Evolutionary conservation across 1,140 invertebrate species (phyloP).

Genomic region (Drosophila seguyi): DNA sequence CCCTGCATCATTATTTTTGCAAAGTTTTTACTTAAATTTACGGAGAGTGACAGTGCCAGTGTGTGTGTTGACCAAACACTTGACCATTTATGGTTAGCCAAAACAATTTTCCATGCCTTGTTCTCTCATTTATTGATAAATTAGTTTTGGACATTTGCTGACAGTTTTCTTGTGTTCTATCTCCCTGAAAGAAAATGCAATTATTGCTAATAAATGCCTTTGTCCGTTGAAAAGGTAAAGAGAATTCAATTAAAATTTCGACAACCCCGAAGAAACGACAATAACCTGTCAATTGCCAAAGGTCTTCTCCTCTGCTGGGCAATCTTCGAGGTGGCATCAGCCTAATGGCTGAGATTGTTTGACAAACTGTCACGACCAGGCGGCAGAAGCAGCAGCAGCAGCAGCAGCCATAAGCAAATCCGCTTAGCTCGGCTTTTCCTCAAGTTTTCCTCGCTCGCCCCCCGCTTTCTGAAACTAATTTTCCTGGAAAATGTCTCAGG

Average conservation of each 20-base stretch:
- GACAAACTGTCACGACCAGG: conserved; percentile 73
- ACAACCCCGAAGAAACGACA: conserved; percentile 46
- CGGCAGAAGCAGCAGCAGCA: conserved; percentile 28
- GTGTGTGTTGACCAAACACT: conserved; percentile 51
- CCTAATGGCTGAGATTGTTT: conserved; percentile 62
- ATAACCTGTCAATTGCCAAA: conserved; percentile 65
- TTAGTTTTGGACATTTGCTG: conserved; percentile 79
- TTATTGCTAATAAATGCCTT: conserved; percentile 80
- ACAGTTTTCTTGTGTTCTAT: conserved; percentile 58
- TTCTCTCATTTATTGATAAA: conserved; percentile 73
- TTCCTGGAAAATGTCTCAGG: conserved; percentile 44
- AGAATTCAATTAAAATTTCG: conserved; percentile 77
- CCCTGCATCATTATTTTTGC: conserved; percentile 80
- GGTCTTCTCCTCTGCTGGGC: conserved; percentile 1
- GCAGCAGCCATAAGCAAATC: conserved; percentile 71
- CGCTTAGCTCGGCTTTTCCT: conserved; percentile 76
- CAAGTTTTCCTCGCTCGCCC: conserved; percentile 14
- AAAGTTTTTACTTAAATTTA: conserved; percentile 69
- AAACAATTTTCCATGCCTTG: conserved; percentile 46
- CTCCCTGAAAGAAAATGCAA: conserved; percentile 63
- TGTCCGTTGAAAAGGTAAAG: conserved; percentile 39
- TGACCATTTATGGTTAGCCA: conserved; percentile 57
- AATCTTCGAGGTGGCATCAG: conserved; percentile 36
- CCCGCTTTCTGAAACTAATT: conserved; percentile 60
- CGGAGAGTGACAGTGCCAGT: background rate